Base-by-base conservation (phyloP, 2,888 invertebrate species). In the Scaptomyza flava region DNA sequence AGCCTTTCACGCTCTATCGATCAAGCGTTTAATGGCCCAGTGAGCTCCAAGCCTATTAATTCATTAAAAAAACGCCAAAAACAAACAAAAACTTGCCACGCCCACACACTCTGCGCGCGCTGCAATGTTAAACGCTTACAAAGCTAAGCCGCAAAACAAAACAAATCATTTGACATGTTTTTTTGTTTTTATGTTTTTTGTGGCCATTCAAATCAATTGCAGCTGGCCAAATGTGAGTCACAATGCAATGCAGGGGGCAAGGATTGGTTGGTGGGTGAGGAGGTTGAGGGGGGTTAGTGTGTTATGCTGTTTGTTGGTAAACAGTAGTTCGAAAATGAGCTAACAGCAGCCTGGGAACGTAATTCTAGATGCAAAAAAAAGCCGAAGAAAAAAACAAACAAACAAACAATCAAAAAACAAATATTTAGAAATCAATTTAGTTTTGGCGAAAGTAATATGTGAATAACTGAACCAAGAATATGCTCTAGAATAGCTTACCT, bases 1-100 rank as follows among this genome's bases (percentile, higher is more conserved):
- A 69, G 43, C 62, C 64, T 87, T 87, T 89, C 87, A 89, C 89
- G 89, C 78, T 89, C 89, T 87, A 76, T 74, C 86, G 80, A 75
- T 87, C 88, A 78, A 89, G 89, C 89, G 79, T 79, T 81, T 72
- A 66, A 67, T 58, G 50, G 52, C 48, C 54, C 38, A 42, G 34
- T 33, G 48, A 41, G 48, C 59, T 31, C 31, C 9, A 7, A 7
- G 31, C 31, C 45, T 54, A n/a, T 63, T 77, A 73, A 79, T 73
- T 73, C 62, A 83, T 83, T 79, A 61, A 63, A 38, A n/a, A 34
- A 11, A 34, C 33, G 12, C 3, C 8, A 36, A n/a, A 36, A 36
- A 6, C 6, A 38, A 38, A n/a, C 3, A 4, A 41, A 9, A 41
- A 4, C 50, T 38, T 30, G 43, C 42, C 77, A 77, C 74, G 72